phyloP scores from a whole-genome alignment of 2,113 vertebrate genomes.

The Hippocampus mohnikei region DNA sequence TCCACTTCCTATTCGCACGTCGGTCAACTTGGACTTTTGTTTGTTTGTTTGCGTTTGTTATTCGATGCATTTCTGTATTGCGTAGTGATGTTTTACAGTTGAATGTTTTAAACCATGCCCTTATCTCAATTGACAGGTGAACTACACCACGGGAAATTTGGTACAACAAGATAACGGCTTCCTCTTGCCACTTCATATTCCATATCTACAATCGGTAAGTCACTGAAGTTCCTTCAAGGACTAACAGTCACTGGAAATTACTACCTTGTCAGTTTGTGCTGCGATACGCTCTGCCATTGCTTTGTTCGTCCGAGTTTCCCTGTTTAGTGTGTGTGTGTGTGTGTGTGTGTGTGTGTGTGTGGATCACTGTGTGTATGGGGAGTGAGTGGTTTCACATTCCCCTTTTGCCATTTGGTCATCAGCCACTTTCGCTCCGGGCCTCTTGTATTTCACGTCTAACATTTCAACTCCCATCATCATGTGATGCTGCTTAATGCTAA shows the following conservation, averaged over 20 bases:
- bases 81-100: neutral
- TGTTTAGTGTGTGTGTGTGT: neutral
- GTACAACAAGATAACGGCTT: neutral
- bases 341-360: too few relatives aligned
- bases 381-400: slow-evolving; percentile 34
- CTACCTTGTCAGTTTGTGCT: neutral
- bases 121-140: slow-evolving; percentile 17
- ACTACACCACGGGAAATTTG: neutral
- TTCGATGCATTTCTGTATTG: neutral
- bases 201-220: neutral
- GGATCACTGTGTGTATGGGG: too few relatives aligned
- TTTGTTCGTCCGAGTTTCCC: neutral
- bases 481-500: neutral
- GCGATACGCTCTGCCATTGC: neutral
- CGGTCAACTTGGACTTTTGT: neutral
- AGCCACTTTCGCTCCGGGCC: slow-evolving; percentile 20
- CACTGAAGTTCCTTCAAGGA: neutral
- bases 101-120: neutral
- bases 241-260: neutral
- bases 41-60: neutral
- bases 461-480: slow-evolving; percentile 12
- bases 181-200: neutral
- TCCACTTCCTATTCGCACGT: neutral
- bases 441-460: slow-evolving; percentile 8
- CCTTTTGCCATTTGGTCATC: slow-evolving; percentile 30